A percentile compares a stretch with the other conserved stretches of the same genome.
Evolutionary conservation across 2,113 vertebrate species (phyloP).

Genomic region (Gulo gulo): DNA sequence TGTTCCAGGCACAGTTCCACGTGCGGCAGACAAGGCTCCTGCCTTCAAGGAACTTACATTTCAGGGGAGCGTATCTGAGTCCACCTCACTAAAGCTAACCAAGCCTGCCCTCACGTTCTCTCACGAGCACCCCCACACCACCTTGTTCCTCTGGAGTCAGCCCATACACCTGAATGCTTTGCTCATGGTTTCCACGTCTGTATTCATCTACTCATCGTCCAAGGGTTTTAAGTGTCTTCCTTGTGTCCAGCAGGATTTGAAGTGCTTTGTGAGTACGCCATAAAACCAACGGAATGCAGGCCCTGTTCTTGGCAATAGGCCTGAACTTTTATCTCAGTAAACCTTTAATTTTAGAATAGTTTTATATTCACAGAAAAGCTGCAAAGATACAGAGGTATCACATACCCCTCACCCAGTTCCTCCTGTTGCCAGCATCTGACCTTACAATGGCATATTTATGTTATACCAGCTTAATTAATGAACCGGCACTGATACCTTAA

Average conservation of each 20-base stretch:
- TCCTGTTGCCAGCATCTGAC: not conserved
- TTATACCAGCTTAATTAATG: not conserved
- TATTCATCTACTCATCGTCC: not conserved
- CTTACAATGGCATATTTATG: not conserved
- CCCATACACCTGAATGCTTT: not conserved
- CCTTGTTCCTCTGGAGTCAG: not conserved
- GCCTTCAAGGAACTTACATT: not conserved
- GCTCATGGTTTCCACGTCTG: not conserved
- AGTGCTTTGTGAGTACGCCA: not conserved
- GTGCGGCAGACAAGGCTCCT: not conserved
- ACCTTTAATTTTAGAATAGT: not conserved
- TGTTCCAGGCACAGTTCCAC: not conserved
- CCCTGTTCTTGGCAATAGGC: not conserved
- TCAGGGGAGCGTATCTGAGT: not conserved
- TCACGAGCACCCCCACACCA: not conserved
- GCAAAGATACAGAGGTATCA: not conserved
- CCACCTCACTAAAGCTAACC: not conserved
- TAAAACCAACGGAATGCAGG: not conserved
- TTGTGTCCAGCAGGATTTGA: not conserved
- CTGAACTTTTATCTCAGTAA: not conserved
- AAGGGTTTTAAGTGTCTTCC: not conserved
- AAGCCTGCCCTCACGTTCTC: not conserved
- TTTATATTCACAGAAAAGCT: not conserved
- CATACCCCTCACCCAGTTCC: not conserved
- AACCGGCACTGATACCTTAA: not conserved